A percentile compares a stretch with the other conserved stretches of the same genome.
Evolutionary conservation across 2,888 invertebrate genomes (phyloP).

Genomic region (Caenorhabditis sulstoni): DNA sequence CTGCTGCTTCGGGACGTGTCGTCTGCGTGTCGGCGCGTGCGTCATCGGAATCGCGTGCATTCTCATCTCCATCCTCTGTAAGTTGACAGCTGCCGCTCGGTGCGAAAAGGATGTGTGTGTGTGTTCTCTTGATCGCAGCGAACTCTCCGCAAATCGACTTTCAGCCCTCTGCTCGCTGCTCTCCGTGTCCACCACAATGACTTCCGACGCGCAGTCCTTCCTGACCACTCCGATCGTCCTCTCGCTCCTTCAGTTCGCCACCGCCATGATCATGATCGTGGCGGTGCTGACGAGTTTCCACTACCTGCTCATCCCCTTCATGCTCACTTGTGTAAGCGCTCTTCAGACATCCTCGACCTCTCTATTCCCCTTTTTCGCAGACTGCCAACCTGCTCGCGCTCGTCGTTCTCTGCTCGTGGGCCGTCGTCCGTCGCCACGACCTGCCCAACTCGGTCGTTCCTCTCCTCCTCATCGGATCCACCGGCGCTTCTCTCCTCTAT

Average conservation of each 20-base stretch:
- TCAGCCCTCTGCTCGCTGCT: constrained; percentile 61
- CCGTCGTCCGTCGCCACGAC: constrained; percentile 42
- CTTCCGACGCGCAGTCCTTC: constrained; percentile 54
- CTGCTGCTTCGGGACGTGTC: constrained; percentile 74
- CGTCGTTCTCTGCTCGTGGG: constrained; percentile 52
- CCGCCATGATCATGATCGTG: constrained; percentile 68
- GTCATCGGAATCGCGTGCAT: constrained; percentile 66
- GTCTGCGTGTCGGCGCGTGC: constrained; percentile 70
- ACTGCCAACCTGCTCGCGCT: constrained; percentile 36
- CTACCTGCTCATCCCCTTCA: constrained; percentile 68
- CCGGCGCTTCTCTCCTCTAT: constrained; percentile 56
- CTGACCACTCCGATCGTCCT: constrained; percentile 59
- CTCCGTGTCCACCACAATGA: constrained; percentile 53
- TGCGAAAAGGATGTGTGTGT: no score
- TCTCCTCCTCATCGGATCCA: constrained; percentile 60
- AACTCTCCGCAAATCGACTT: no score
- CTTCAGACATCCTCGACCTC: neutral
- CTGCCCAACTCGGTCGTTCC: constrained; percentile 50
- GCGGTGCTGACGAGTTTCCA: constrained; percentile 71
- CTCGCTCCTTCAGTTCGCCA: constrained; percentile 60
- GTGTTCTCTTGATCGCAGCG: no score
- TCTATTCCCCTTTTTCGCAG: constrained; percentile 10
- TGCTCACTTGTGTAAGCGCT: constrained; percentile 57
- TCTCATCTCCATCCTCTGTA: constrained; percentile 63
- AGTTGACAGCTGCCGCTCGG: constrained; percentile 1